Percentiles rank a stretch among this genome's conserved stretches.
Conservation (phyloP, 2,797 vertebrate species). For the Florisuga fusca region DNA sequence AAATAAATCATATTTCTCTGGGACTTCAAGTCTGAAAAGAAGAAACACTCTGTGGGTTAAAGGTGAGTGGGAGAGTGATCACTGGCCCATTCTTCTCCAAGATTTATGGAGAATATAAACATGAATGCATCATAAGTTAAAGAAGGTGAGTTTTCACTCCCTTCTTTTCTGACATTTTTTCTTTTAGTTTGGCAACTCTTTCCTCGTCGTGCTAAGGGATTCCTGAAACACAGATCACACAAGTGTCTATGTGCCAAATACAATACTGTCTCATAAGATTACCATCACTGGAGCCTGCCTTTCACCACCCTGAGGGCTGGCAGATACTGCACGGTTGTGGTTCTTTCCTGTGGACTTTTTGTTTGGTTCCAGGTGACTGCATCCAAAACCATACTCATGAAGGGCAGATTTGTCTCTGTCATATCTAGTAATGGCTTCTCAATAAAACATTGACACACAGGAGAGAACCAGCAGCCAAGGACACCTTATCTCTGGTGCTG, state of each 20-base stretch:
- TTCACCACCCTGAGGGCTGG: not conserved
- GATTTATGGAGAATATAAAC: not conserved
- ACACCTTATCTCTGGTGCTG: not conserved
- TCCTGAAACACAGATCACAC: not conserved
- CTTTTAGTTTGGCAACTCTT: constrained; percentile 13
- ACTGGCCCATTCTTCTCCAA: not conserved
- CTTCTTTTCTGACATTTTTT: not conserved
- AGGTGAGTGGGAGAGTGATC: not conserved
- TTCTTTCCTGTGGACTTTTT: not conserved
- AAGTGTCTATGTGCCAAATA: constrained; percentile 8
- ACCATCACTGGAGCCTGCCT: not conserved
- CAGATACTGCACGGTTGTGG: not conserved
- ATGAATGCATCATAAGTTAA: not conserved
- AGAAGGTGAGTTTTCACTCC: not conserved
- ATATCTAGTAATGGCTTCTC: not conserved
- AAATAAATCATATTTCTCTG: constrained; percentile 8
- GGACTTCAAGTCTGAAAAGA: not conserved
- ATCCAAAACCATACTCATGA: not conserved
- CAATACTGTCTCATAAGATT: constrained; percentile 18
- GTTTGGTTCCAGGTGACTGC: not conserved
- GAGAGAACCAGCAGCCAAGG: not conserved
- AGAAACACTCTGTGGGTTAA: not conserved
- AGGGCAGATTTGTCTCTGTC: not conserved
- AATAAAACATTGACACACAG: not conserved
- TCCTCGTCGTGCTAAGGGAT: constrained; percentile 2